A percentile compares a stretch with the other conserved stretches of the same genome.
Evolutionary conservation across 2,888 invertebrate genomes (phyloP).

Genomic region (Sylvicola fuscatus): DNA sequence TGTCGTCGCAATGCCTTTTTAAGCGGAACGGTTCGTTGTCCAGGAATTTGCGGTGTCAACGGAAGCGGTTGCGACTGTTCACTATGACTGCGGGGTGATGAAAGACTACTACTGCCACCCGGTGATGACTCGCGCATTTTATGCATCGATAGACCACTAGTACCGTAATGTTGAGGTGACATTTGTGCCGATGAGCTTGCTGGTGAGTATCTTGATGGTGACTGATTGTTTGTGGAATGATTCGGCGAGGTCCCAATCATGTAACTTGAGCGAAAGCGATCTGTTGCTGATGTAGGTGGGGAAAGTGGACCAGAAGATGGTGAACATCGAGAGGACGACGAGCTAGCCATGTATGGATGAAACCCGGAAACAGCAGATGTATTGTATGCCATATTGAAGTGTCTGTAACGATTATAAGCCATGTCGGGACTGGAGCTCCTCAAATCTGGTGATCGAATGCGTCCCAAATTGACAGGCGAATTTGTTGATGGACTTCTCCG

Average conservation of each 20-base stretch:
- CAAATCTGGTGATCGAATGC: slow-evolving; percentile 7
- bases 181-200: no score
- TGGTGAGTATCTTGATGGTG: slow-evolving; percentile 1
- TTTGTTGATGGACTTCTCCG: slow-evolving; percentile 4
- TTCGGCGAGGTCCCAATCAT: slow-evolving; percentile 2
- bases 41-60: no score
- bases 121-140: no score
- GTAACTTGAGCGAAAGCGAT: slow-evolving; percentile 3
- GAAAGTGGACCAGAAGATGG: slow-evolving; percentile 3
- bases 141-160: no score
- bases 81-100: slow-evolving; percentile 2
- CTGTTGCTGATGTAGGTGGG: slow-evolving; percentile 1
- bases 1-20: no score
- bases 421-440: slow-evolving; percentile 9
- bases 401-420: slow-evolving; percentile 6
- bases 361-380: slow-evolving; percentile 6
- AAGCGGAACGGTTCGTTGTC: no score
- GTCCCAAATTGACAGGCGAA: slow-evolving; percentile 5
- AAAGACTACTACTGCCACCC: not conserved
- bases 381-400: slow-evolving; percentile 6
- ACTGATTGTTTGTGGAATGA: not conserved
- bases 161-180: no score
- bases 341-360: slow-evolving; percentile 10
- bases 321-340: slow-evolving; percentile 12
- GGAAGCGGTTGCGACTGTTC: not conserved